Evolutionary conservation across 2,797 vertebrate genomes (phyloP), one percentile per base, ranked within the genome.

Genomic region (Gallinago solitaria): DNA sequence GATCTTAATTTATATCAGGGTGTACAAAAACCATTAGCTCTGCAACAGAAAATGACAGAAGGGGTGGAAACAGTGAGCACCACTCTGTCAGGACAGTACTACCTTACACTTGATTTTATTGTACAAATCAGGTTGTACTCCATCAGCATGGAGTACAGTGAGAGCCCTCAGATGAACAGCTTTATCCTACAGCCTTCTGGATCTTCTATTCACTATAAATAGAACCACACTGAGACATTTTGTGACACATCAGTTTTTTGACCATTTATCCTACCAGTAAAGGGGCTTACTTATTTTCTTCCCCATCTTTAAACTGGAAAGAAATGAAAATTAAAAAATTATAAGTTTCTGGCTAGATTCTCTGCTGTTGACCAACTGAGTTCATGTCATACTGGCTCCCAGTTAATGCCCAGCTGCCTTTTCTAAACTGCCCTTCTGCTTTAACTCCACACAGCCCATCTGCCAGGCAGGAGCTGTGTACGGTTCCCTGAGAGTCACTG

Each of bases 1-100:
- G 57, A 79, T 96, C 73, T 83, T 79, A 78, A 89, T 85, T 95
- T 97, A 81, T 43, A 70, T 88, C 83, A 80, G 84, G 83, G 90
- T 81, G 65, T 69, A 71, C 73, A 93, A 77, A 32, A 27, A 8
- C 33, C 50, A 47, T 77, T 92, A 93, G 43, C 32, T 51, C 51
- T 56, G n/a, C n/a, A 73, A 67, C 9, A 83, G 69, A 79, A 90
- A 80, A 32, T 79, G 50, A 92, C 1, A 43, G 50, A 56, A 61
- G 19, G 15, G 37, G 17, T 28, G 59, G 59, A 73, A 90, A 61
- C 11, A 41, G 15, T 6, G 43, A 69, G 48, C 18, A 47, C 41
- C 61, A 8, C 32, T 69, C 43, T 73, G 8, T 27, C 50, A 39
- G 53, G n/a, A 74, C 37, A 43, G 11, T 57, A 69, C 20, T 43